Conservation (phyloP, 2,797 vertebrate genomes). For the Pangasius macronema region DNA sequence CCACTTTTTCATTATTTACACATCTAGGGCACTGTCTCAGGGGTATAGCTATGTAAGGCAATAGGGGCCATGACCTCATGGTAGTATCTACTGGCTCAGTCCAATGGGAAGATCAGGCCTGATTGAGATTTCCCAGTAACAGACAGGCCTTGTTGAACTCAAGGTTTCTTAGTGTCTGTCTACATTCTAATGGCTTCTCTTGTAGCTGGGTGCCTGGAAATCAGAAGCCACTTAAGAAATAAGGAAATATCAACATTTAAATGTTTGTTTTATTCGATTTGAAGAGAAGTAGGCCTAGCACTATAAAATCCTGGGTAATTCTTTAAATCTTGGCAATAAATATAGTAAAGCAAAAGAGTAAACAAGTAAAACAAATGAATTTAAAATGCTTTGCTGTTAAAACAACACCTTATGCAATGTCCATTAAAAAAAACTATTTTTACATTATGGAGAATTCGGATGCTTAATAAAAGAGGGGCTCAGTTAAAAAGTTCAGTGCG, state of each 20-base stretch:
- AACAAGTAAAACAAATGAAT: background rate
- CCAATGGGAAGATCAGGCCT: background rate
- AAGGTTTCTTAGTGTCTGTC: background rate
- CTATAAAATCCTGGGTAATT: background rate
- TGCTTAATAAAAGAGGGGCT: background rate
- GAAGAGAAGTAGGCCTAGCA: too few species aligned
- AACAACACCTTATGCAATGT: background rate
- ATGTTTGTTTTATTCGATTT: background rate
- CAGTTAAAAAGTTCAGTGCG: background rate
- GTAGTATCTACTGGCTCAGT: too few species aligned
- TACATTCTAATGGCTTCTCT: constrained; percentile 1
- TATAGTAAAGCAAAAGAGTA: background rate
- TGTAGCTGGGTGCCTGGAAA: constrained; percentile 1
- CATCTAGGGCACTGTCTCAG: background rate
- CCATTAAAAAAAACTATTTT: background rate
- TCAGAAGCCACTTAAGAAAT: background rate
- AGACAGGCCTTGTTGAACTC: background rate
- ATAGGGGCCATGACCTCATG: background rate
- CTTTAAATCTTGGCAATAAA: background rate
- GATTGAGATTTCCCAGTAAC: constrained; percentile 6
- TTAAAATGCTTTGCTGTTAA: background rate
- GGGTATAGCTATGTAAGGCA: background rate
- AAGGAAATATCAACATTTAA: background rate
- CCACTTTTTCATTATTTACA: background rate
- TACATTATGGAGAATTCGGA: background rate